Evolutionary conservation across 2,113 vertebrate genomes (phyloP), one percentile per base, ranked within the genome.

Genomic region (Sterrhoptilus dennistouni): DNA sequence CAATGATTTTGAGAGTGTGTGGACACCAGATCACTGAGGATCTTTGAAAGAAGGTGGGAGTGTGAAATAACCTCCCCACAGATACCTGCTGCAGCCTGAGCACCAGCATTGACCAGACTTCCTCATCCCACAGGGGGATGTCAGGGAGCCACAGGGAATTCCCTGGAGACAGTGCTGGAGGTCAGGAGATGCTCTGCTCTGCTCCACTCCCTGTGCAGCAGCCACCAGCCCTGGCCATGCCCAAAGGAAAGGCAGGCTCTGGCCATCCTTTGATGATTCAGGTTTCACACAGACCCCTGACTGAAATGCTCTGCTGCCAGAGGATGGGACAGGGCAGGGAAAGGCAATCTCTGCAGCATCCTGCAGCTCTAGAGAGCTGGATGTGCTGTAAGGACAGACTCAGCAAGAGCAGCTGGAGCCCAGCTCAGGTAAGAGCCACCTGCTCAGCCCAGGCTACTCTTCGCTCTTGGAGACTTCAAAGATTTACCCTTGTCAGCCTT

Each of bases 151-250:
- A 16, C 0, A 2, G 15, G 35, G 75, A 61, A 45, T 38, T 36
- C 56, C n/a, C 52, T 72, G 35, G 21, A 22, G 33, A 45, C 25
- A 21, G 31, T 11, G 12, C 29, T 45, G 6, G 29, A 49, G 25
- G 17, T 23, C 18, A 56, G 69, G 53, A 66, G 61, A 35, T 28
- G 44, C 75, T 69, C 70, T 50, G 64, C 78, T 66, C 50, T 12
- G 21, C 27, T 28, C 21, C 2, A 21, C 27, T 28, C 21, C 2
- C 50, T 60, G 7, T 0, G 2, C 45, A 14, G 16, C 61, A 49
- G 23, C 29, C 68, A 49, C 28, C 1, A 15, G 5, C 36, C 66
- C 36, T 11, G 29, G 47, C 36, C 11, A 11, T 2, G 8, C 24
- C 63, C 11, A 29, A 25, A 38, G 56, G 42, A 77, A 69, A 36